Evolutionary conservation across 2,113 vertebrate genomes (phyloP).

Genomic region (Halcyon senegalensis): DNA sequence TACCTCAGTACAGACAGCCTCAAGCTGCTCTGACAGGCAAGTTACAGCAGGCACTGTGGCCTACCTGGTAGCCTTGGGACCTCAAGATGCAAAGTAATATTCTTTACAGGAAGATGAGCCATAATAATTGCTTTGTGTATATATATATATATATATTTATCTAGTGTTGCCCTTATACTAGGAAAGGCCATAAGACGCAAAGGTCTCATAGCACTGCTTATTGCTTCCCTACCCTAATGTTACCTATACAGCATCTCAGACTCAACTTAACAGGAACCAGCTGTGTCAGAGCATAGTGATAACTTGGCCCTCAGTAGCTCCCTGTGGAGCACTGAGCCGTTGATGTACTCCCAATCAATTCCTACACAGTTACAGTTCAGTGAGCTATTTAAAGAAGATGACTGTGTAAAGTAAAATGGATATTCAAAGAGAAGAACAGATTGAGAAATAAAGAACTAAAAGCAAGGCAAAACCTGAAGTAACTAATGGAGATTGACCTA

Average conservation of each 20-base stretch:
- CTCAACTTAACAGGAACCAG: constrained; percentile 47
- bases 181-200: background rate
- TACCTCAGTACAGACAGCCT: background rate
- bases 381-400: constrained; percentile 34
- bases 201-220: background rate
- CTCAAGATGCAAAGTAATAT: background rate
- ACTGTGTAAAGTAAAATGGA: background rate
- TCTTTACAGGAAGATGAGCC: background rate
- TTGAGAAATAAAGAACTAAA: background rate
- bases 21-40: background rate
- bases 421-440: background rate
- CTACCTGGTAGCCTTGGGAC: background rate
- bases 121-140: background rate
- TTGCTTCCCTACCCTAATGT: constrained; percentile 8
- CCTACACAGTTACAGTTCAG: constrained; percentile 57
- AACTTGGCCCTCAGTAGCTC: constrained; percentile 42
- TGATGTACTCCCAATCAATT: constrained; percentile 69
- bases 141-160: background rate
- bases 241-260: constrained; percentile 28
- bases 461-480: background rate
- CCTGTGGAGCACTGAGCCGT: constrained; percentile 28
- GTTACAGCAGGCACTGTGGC: background rate
- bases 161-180: background rate
- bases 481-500: background rate
- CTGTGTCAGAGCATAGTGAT: constrained; percentile 20